Evolutionary conservation across 2,888 invertebrate genomes (phyloP).

Genomic region (Allophyes oxyacanthae): DNA sequence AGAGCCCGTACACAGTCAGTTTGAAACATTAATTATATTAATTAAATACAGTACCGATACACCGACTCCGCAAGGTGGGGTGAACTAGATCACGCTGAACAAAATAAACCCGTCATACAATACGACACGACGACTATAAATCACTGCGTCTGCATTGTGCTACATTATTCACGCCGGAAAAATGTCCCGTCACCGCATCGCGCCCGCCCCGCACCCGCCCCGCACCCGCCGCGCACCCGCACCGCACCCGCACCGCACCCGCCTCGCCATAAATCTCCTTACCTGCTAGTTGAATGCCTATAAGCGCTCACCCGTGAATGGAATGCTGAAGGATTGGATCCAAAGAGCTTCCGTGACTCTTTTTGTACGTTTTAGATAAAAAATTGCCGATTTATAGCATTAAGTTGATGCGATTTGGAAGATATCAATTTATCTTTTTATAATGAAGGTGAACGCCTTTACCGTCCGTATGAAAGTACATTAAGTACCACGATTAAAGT

Average conservation of each 20-base stretch:
- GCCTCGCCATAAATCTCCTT: conserved; percentile 19
- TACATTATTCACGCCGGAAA: conserved; percentile 47
- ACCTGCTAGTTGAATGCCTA: conserved; percentile 34
- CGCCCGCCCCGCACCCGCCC: conserved; percentile 9
- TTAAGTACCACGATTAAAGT: too few relatives aligned
- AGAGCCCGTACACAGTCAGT: conserved; percentile 1
- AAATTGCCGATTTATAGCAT: conserved; percentile 11
- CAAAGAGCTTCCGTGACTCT: not conserved
- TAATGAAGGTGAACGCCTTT: not conserved
- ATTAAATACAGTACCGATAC: conserved; percentile 12
- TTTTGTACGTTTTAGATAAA: conserved; percentile 14
- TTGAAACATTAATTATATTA: conserved; percentile 29
- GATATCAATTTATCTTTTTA: conserved; percentile 1
- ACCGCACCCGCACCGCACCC: conserved; percentile 1
- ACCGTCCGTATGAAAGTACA: not conserved
- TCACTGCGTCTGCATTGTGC: conserved; percentile 50
- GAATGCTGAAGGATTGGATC: conserved; percentile 20
- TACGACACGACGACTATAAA: conserved; percentile 45
- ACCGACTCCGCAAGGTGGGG: not conserved
- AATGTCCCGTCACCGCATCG: conserved; percentile 38
- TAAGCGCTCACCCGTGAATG: conserved; percentile 25
- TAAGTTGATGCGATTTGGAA: conserved; percentile 5
- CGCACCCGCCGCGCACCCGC: conserved; percentile 12
- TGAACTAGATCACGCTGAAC: conserved; percentile 16
- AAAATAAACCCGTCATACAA: conserved; percentile 47